Evolutionary conservation across 2,113 vertebrate genomes (phyloP).

Genomic region (Tichodroma muraria): DNA sequence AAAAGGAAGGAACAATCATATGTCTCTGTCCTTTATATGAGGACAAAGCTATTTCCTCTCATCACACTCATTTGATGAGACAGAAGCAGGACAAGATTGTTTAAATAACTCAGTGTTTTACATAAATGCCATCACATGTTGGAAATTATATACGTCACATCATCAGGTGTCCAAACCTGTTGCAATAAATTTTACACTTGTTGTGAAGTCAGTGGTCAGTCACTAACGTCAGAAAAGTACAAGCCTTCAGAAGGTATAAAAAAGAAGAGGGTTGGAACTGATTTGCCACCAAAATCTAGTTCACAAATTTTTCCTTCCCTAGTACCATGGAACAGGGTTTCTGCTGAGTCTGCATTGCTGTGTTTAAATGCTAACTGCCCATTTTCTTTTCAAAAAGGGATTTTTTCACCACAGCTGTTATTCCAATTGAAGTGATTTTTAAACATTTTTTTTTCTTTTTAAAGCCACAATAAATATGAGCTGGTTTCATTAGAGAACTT

Average conservation of each 20-base stretch:
- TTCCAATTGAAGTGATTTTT: neutral
- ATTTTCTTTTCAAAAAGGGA: neutral
- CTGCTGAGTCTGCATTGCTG: neutral
- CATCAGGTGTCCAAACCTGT: neutral
- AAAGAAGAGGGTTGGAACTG: neutral
- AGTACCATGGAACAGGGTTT: neutral
- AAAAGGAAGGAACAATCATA: neutral
- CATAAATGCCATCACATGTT: neutral
- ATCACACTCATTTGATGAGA: neutral
- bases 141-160: neutral
- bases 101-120: neutral
- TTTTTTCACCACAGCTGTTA: neutral
- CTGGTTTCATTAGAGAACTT: neutral
- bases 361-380: neutral
- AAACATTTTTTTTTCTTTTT: neutral
- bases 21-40: neutral
- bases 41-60: neutral
- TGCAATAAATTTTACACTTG: rapidly evolving
- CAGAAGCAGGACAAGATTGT: neutral
- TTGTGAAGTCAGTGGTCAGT: neutral
- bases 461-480: neutral
- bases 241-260: neutral
- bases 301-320: neutral
- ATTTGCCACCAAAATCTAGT: neutral
- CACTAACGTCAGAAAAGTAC: neutral